These are phyloP conservation scores for Orbicella faveolata DNA, from an alignment of 64 coral and sea anemone genomes.

Conservation along the genomic window DNA sequence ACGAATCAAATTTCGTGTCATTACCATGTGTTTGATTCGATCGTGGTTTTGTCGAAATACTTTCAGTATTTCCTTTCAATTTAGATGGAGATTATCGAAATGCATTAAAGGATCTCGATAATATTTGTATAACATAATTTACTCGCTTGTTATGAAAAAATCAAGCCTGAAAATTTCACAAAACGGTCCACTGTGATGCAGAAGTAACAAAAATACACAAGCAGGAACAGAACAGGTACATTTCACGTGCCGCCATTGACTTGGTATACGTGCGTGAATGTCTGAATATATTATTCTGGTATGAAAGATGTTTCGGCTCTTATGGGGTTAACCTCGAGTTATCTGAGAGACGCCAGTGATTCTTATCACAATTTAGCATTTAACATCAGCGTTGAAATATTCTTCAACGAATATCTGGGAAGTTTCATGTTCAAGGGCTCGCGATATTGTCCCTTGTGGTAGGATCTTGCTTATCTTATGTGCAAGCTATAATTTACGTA, in stretches of 20 bases:
- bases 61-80: conserved; percentile 14
- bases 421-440: not conserved
- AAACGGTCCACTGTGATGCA: not conserved
- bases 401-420: not conserved
- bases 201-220: not conserved
- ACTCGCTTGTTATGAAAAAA: not conserved
- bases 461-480: not conserved
- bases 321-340: not conserved
- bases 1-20: not conserved
- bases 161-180: not conserved
- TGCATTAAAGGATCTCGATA: not conserved
- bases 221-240: not conserved
- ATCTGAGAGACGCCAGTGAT: not conserved
- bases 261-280: not conserved
- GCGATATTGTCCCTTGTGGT: not conserved
- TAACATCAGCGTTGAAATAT: conserved; percentile 13
- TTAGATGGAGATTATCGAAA: not conserved
- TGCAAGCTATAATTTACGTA: not conserved
- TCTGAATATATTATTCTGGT: no score
- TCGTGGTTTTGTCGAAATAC: not conserved
- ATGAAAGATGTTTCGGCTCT: not conserved
- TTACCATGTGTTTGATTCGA: not conserved
- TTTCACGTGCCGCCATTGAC: not conserved
- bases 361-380: not conserved
- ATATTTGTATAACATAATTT: conserved; percentile 5